These are phyloP conservation scores for Hydroisotoma schaefferi DNA, from an alignment of 2,888 invertebrate species.

Conservation along the genomic window DNA sequence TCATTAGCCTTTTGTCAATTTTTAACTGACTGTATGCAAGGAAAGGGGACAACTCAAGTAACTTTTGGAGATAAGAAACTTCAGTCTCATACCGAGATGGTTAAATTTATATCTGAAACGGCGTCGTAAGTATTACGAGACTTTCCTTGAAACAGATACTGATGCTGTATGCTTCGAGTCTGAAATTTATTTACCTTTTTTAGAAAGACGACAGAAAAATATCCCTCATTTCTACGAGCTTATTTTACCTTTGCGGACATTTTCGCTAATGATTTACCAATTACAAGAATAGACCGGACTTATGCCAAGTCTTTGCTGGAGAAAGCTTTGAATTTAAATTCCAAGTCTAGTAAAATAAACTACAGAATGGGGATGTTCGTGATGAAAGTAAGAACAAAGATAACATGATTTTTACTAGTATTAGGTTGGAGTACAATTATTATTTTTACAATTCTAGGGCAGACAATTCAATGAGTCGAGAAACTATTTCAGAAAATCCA, in stretches of 20 bases:
- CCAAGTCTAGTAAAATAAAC: constrained; percentile 6
- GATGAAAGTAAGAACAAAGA: not conserved
- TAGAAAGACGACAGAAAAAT: not conserved
- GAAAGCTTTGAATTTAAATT: not conserved
- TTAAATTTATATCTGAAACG: not conserved
- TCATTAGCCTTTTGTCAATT: not conserved
- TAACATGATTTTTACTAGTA: not conserved
- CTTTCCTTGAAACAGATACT: not conserved
- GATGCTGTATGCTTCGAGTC: not conserved
- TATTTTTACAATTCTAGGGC: not conserved
- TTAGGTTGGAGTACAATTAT: no score
- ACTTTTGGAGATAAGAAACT: not conserved
- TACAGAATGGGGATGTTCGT: constrained; percentile 4
- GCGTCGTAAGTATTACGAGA: constrained; percentile 1
- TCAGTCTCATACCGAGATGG: constrained; percentile 3
- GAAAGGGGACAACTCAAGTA: not conserved
- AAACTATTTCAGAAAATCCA: not conserved
- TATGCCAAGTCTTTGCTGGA: constrained; percentile 3
- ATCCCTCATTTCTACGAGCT: constrained; percentile 8
- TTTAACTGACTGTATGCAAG: not conserved
- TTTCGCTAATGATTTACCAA: constrained; percentile 8
- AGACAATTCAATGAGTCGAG: constrained; percentile 5
- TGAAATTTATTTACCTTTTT: not conserved
- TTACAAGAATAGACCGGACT: constrained; percentile 3
- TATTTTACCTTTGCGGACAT: constrained; percentile 9